A percentile compares a stretch with the other conserved stretches of the same genome.
These are phyloP conservation scores for Tiliqua scincoides DNA, from an alignment of 2,113 vertebrate species.

Conservation along the genomic window DNA sequence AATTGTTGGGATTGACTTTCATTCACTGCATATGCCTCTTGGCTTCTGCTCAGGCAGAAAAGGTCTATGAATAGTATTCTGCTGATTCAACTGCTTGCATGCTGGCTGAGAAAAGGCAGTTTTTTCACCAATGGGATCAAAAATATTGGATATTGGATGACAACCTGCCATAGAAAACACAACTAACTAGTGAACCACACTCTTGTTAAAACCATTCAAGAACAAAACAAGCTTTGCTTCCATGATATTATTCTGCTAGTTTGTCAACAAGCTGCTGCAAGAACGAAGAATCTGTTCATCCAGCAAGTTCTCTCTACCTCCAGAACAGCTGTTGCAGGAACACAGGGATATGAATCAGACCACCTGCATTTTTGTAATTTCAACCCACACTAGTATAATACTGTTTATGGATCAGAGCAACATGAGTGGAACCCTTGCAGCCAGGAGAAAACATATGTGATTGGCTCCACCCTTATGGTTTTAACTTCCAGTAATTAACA, in stretches of 20 bases:
- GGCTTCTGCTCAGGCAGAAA: too few relatives aligned
- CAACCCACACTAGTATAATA: not conserved
- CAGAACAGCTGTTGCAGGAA: not conserved
- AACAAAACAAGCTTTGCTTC: not conserved
- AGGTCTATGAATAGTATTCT: constrained; percentile 42
- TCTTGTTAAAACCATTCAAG: not conserved
- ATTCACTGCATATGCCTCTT: too few relatives aligned
- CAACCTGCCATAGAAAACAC: not conserved
- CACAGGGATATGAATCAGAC: not conserved
- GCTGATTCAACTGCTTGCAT: constrained; percentile 31
- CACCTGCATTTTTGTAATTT: not conserved
- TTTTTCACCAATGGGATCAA: not conserved
- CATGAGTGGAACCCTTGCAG: not conserved
- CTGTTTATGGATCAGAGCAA: not conserved
- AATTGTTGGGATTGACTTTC: constrained; percentile 45
- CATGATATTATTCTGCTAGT: not conserved
- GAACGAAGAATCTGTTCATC: not conserved
- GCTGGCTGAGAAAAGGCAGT: not conserved
- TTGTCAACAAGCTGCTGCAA: not conserved
- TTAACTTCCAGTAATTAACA: not conserved
- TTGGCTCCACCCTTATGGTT: not conserved
- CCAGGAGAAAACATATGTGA: not conserved
- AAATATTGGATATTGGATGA: not conserved
- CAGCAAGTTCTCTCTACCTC: not conserved
- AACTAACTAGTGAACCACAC: not conserved